Base-by-base conservation (phyloP, 2,797 vertebrate genomes). In the Parauchenoglanis punctatus region DNA sequence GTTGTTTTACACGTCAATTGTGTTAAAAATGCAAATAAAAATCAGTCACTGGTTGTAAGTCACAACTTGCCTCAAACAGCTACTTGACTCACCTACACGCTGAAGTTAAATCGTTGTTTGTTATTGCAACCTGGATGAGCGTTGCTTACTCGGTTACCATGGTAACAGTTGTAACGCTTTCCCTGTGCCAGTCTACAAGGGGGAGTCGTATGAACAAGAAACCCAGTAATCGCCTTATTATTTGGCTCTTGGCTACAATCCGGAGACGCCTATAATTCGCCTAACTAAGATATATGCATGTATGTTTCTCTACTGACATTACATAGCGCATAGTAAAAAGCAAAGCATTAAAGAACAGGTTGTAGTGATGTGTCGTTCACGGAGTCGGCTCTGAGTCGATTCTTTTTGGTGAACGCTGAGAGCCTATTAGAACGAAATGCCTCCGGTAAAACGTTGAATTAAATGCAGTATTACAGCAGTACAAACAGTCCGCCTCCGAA, bases 141-240 rank as follows among this genome's bases (percentile, higher is more conserved):
- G 25, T 84, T 40, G n/a, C 12, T 25, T 17, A 35, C 20, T 10
- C 20, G 20, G 87, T 86, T 86, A 86, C 81, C 35, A 85, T 83
- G 86, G 88, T 78, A 87, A 88, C 85, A 25, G 56, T 2, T 54
- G 25, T 44, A 46, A 58, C 44, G 44, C 20, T 8, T 20, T 17
- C 46, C 12, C 20, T 23, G 10, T 7, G 7, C 1, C 25, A 25
- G 20, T 20, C 68, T 52, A 20, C 17, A 86, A 10, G 77, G 65
- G 76, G 85, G 85, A 4, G 49, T 23, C 77, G 8, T 20, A 35
- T 40, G 17, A 3, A 31, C 56, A 78, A 54, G 28, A 78, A 56
- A 3, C 73, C 46, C 12, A 28, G 13, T 46, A 49, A 70, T 49
- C 11, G 23, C 23, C 35, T 35, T 35, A 4, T n/a, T 25, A 49